phyloP scores from a whole-genome alignment of 2,113 vertebrate species.

The Entomyzon cyanotis region DNA sequence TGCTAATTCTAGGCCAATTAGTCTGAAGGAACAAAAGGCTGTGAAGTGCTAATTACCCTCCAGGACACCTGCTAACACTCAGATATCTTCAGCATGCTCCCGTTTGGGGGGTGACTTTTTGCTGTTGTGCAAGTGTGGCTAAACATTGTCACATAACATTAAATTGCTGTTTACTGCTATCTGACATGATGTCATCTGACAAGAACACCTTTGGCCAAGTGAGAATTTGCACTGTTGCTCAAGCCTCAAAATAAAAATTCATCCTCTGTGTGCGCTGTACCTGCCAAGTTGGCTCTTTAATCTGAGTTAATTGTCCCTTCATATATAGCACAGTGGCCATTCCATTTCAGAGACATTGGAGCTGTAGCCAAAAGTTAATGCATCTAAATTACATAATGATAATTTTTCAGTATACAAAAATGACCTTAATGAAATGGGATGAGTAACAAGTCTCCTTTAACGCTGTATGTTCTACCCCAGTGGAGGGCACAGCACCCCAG shows the following conservation, averaged over 20 bases:
- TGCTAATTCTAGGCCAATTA: background rate
- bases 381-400: background rate
- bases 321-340: background rate
- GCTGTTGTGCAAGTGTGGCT: background rate
- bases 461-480: accelerated
- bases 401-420: background rate
- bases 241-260: background rate
- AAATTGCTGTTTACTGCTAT: background rate
- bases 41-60: background rate
- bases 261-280: background rate
- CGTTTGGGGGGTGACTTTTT: background rate
- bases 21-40: background rate
- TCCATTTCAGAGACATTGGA: background rate
- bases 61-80: background rate
- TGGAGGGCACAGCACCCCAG: background rate
- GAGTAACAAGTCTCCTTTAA: background rate
- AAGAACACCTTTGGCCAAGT: background rate
- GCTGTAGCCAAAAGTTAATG: background rate
- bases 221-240: background rate
- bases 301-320: background rate
- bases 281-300: background rate
- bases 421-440: background rate
- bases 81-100: background rate
- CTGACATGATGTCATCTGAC: background rate
- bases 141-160: background rate